phyloP scores from a whole-genome alignment of 2,888 invertebrate genomes.

The Lochmaea crataegi region DNA sequence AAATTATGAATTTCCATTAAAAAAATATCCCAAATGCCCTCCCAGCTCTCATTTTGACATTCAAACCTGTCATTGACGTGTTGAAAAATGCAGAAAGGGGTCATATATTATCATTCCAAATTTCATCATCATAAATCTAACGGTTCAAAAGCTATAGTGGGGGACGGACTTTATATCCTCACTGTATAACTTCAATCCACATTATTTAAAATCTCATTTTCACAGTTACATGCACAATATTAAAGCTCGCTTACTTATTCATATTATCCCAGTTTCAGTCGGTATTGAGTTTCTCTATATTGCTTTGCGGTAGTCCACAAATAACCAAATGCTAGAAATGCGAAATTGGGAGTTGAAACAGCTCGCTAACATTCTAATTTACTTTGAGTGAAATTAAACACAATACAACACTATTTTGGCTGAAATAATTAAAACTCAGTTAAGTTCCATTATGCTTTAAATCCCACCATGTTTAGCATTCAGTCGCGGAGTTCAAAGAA shows the following conservation, averaged over 20 bases:
- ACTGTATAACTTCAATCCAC: neutral
- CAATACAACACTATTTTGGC: constrained; percentile 17
- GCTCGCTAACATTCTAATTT: constrained; percentile 21
- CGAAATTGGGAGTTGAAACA: constrained; percentile 9
- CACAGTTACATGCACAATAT: constrained; percentile 4
- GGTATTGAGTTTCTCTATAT: constrained; percentile 13
- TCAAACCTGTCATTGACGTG: no score
- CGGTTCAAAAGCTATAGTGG: no score
- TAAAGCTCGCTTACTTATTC: constrained; percentile 6
- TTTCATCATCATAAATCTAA: no score
- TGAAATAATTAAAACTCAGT: constrained; percentile 14
- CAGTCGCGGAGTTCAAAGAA: constrained; percentile 18
- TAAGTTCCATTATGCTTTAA: constrained; percentile 21
- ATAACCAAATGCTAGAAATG: constrained; percentile 7
- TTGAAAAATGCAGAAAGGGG: no score
- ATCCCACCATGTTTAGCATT: constrained; percentile 13
- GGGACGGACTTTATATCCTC: no score
- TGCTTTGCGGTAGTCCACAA: constrained; percentile 7
- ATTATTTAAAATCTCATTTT: neutral
- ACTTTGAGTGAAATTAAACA: constrained; percentile 22
- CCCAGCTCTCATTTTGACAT: no score
- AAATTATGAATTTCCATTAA: no score
- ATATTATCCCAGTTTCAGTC: neutral
- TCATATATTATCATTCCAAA: no score
- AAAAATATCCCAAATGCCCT: no score